A percentile compares a stretch with the other conserved stretches of the same genome.
Evolutionary conservation across 2,888 invertebrate species (phyloP).

Genomic region (Acrobeloides nanus): DNA sequence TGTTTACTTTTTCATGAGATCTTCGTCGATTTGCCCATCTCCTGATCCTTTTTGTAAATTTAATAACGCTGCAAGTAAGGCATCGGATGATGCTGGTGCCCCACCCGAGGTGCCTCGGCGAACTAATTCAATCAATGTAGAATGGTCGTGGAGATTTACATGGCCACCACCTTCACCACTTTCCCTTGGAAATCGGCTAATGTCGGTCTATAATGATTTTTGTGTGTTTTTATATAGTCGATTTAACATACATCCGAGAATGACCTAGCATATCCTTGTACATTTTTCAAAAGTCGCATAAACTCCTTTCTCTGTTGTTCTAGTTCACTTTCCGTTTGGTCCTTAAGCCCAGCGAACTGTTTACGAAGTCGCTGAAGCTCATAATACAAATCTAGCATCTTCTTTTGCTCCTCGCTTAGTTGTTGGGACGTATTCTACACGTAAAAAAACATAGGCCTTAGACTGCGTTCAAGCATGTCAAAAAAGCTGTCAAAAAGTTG

Average conservation of each 20-base stretch:
- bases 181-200: no score
- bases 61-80: slow-evolving; percentile 36
- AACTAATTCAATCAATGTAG: no score
- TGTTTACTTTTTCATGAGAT: slow-evolving; percentile 46
- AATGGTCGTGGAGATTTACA: no score
- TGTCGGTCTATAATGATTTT: no score
- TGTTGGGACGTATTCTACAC: slow-evolving; percentile 48
- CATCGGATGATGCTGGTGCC: slow-evolving; percentile 38
- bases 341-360: slow-evolving; percentile 45
- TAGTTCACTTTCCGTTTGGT: slow-evolving; percentile 38
- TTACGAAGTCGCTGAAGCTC: slow-evolving; percentile 50
- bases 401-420: slow-evolving; percentile 50
- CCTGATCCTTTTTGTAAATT: slow-evolving; percentile 11
- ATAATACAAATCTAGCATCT: slow-evolving; percentile 51
- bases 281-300: slow-evolving; percentile 34
- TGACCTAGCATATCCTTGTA: no score
- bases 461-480: no score
- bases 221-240: no score
- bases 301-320: slow-evolving; percentile 41
- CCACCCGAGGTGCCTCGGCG: slow-evolving; percentile 19
- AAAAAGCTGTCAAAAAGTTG: background rate
- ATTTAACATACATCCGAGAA: no score
- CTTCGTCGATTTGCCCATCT: slow-evolving; percentile 19
- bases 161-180: no score
- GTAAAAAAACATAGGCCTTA: background rate